Evolutionary conservation across 2,113 vertebrate genomes (phyloP).

Genomic region (Podarcis muralis): DNA sequence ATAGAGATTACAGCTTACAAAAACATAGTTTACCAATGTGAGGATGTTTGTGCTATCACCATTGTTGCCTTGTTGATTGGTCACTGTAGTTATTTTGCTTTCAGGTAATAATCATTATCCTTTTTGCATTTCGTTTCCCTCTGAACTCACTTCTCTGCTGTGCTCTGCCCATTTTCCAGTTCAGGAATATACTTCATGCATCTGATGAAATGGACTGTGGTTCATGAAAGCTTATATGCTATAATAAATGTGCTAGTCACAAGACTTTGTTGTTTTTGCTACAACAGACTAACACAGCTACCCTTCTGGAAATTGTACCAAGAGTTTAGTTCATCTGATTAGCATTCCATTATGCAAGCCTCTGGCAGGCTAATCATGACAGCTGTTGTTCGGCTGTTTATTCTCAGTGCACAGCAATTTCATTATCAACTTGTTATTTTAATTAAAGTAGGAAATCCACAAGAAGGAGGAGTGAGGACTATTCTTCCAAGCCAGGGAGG

Average conservation of each 20-base stretch:
- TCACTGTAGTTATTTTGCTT: background rate
- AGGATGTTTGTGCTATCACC: no score
- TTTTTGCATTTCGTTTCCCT: background rate
- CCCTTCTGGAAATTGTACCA: conserved; percentile 46
- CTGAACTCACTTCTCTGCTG: no score
- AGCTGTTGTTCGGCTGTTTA: conserved; percentile 63
- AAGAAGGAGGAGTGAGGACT: background rate
- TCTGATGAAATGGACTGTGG: no score
- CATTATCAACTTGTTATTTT: conserved; percentile 64
- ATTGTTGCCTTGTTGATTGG: no score
- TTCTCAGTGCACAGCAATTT: conserved; percentile 55
- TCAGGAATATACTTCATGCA: no score
- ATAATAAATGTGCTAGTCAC: background rate
- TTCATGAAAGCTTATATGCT: no score
- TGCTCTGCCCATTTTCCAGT: no score
- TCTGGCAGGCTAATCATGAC: conserved; percentile 63
- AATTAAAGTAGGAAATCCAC: conserved; percentile 54
- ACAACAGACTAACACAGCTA: background rate
- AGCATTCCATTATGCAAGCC: conserved; percentile 56
- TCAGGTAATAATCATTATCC: background rate
- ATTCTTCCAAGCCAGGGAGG: background rate
- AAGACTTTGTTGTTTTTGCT: background rate
- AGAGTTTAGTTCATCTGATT: conserved; percentile 49
- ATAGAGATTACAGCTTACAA: background rate
- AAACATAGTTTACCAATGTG: no score